phyloP scores from a whole-genome alignment of 2,797 vertebrate genomes.

The Loris lydekkerianus region DNA sequence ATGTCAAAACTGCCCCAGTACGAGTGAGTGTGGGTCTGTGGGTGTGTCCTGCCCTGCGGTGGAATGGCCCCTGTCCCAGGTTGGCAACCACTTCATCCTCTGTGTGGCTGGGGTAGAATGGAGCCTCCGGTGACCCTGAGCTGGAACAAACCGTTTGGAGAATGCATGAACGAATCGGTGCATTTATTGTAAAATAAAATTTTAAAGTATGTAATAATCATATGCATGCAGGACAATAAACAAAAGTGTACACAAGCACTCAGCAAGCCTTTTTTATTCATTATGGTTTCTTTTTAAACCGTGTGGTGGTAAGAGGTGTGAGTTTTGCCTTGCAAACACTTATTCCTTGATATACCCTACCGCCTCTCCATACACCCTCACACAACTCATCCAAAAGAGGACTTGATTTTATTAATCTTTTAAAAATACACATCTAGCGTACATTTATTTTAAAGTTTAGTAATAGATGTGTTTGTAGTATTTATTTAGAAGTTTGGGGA shows the following conservation, averaged over 20 bases:
- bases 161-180: no score
- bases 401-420: not conserved
- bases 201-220: not conserved
- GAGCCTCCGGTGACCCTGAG: no score
- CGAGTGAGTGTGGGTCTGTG: no score
- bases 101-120: no score
- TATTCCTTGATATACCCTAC: not conserved
- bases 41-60: no score
- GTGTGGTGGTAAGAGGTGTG: not conserved
- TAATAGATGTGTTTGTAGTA: not conserved
- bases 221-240: not conserved
- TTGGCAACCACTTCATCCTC: no score
- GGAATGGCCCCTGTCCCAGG: no score
- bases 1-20: no score
- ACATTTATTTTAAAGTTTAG: not conserved
- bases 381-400: not conserved
- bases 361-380: accelerated
- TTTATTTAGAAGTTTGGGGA: not conserved
- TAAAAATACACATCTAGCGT: not conserved
- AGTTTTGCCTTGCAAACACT: not conserved
- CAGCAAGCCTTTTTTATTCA: not conserved
- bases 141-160: no score
- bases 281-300: not conserved
- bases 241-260: not conserved
- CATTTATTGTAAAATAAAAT: not conserved